These are phyloP conservation scores for Chromoteleia sp. DNA, from an alignment of 2,888 invertebrate genomes.

Conservation along the genomic window DNA sequence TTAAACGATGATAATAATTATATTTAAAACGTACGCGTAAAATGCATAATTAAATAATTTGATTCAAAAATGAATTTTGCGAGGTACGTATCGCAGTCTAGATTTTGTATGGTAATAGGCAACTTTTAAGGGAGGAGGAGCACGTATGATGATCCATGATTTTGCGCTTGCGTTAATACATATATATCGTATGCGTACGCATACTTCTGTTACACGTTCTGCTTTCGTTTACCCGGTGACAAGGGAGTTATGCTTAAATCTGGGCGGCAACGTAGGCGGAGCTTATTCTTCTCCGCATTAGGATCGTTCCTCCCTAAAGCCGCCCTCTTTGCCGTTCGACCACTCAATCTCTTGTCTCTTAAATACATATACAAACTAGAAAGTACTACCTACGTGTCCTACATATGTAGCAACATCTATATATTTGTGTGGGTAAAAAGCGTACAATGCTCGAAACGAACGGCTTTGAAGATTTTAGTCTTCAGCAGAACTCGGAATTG, in stretches of 20 bases:
- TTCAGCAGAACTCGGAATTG: conserved; percentile 53
- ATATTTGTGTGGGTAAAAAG: conserved; percentile 64
- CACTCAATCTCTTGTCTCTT: conserved; percentile 67
- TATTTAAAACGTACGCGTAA: no score
- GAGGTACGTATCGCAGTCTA: conserved; percentile 21
- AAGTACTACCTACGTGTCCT: conserved; percentile 62
- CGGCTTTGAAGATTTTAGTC: conserved; percentile 63
- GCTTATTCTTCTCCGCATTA: conserved; percentile 54
- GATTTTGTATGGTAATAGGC: conserved; percentile 47
- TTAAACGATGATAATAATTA: no score
- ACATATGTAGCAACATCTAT: conserved; percentile 64
- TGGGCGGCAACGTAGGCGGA: conserved; percentile 62
- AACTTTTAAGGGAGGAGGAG: conserved; percentile 49
- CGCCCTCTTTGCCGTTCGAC: conserved; percentile 55
- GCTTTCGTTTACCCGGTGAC: conserved; percentile 58
- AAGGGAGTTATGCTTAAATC: conserved; percentile 58
- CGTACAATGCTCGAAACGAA: conserved; percentile 57
- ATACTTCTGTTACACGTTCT: conserved; percentile 43
- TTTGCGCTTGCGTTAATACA: conserved; percentile 58
- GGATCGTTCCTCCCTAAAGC: conserved; percentile 57
- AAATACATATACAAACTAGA: conserved; percentile 67
- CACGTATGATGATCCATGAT: conserved; percentile 51
- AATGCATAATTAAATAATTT: no score
- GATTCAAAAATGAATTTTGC: neutral
- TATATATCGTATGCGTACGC: conserved; percentile 51